Conservation (phyloP, 2,888 invertebrate genomes). For the Pandemis cinnamomeana region DNA sequence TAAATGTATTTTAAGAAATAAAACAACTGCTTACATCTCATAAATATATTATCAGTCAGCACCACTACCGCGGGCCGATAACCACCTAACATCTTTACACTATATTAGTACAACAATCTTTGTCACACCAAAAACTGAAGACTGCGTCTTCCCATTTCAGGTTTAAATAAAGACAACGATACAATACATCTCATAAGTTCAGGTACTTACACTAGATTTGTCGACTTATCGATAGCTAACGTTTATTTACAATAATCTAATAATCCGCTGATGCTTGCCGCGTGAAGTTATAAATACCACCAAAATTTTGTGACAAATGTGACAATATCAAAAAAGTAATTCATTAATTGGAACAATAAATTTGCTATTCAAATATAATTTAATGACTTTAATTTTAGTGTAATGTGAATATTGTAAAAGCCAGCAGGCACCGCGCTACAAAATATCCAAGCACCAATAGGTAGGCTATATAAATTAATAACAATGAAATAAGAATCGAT, state of each 20-base stretch:
- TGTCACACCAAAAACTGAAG: background rate
- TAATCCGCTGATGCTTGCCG: conserved; percentile 16
- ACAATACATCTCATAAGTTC: conserved; percentile 52
- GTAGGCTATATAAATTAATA: conserved; percentile 7
- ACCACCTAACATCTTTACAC: conserved; percentile 9
- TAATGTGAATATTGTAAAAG: background rate
- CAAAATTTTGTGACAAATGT: background rate
- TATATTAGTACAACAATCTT: conserved; percentile 33
- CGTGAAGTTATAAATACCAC: background rate
- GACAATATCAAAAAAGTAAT: background rate
- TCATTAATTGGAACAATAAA: background rate
- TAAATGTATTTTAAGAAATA: background rate
- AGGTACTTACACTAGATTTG: conserved; percentile 66
- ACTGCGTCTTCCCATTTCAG: background rate
- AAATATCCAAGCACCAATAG: conserved; percentile 34
- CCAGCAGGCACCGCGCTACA: conserved; percentile 23
- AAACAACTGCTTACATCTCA: conserved; percentile 27
- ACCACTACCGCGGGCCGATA: conserved; percentile 21
- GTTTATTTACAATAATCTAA: conserved; percentile 38
- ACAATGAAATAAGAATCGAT: conserved; percentile 8
- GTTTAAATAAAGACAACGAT: conserved; percentile 18
- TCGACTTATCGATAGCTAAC: conserved; percentile 32
- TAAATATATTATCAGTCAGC: conserved; percentile 41
- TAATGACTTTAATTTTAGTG: background rate
- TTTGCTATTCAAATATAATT: background rate